Conservation (phyloP, 1,140 invertebrate species). For the Acromyrmex echinatior region DNA sequence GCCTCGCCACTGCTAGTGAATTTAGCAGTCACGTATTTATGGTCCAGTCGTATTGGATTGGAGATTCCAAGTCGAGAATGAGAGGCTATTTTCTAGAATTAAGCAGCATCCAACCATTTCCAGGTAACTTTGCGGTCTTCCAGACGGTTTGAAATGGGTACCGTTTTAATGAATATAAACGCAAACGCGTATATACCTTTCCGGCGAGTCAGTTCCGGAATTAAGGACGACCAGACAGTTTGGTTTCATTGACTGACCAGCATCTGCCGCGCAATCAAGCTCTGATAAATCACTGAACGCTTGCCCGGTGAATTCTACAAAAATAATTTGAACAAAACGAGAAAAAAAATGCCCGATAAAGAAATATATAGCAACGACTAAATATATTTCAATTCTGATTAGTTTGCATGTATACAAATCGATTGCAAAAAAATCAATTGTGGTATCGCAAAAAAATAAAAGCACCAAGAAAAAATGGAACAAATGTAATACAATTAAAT, state of each 20-base stretch:
- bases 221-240: constrained; percentile 41
- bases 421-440: neutral
- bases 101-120: constrained; percentile 18
- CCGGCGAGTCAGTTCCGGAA: constrained; percentile 12
- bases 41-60: constrained; percentile 32
- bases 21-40: constrained; percentile 61
- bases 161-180: constrained; percentile 58
- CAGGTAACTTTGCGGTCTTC: constrained; percentile 46
- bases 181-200: constrained; percentile 33
- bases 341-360: neutral
- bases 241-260: constrained; percentile 22
- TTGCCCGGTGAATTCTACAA: constrained; percentile 8
- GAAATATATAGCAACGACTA: neutral
- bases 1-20: constrained; percentile 9
- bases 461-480: no score
- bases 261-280: constrained; percentile 20
- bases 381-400: neutral
- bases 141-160: constrained; percentile 28
- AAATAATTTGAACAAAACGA: neutral
- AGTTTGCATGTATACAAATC: neutral
- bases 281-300: constrained; percentile 11
- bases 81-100: constrained; percentile 52
- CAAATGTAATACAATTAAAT: neutral
- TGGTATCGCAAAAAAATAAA: neutral
- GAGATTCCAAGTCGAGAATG: constrained; percentile 43